Base-by-base conservation (phyloP, 2,113 vertebrate genomes). In the Anhinga anhinga region DNA sequence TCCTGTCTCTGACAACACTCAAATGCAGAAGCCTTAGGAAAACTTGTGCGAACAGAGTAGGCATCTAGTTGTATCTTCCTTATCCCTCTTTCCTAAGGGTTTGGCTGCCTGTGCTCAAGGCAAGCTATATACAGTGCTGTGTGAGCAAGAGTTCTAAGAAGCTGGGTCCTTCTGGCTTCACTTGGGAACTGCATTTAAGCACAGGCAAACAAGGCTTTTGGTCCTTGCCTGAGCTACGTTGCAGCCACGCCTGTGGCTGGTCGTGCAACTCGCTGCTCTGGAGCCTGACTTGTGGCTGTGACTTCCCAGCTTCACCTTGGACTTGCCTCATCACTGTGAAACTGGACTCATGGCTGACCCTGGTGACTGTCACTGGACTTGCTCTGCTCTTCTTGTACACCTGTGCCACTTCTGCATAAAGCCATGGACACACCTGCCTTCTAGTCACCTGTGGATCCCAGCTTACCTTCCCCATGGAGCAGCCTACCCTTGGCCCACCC, bases 201-300 rank as follows among this genome's bases (percentile, higher is more conserved):
- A 59, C 30, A 40, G 18, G 18, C 29, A 40, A 58, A 65, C 19
- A 53, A 63, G 30, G 76, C 30, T 23, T n/a, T 49, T 55, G 30
- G 16, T 63, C 21, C 34, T 47, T 42, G 29, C 23, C 34, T 61
- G 59, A 70, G 80, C 23, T 34, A 9, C 0, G 0, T 2, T 34
- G 38, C 63, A 77, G 36, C 23, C 0, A 0, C 30, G 52, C 25
- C 65, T 34, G 27, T 19, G 23, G 26, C 65, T 52, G 22, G 19
- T 49, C 9, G 0, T 0, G 2, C 20, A 42, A 19, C 42, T 23
- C 3, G 0, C 42, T 53, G 59, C 38, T 76, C 58, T 47, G 20
- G 23, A 82, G 30, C 42, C n/a, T 59, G 61, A 59, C 4, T 12
- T 44, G 8, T 5, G 5, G 32, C 45, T 11, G 2, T 10, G 29